These are phyloP conservation scores for Drosophila triauraria DNA, from an alignment of 1,140 invertebrate species.

Conservation along the genomic window DNA sequence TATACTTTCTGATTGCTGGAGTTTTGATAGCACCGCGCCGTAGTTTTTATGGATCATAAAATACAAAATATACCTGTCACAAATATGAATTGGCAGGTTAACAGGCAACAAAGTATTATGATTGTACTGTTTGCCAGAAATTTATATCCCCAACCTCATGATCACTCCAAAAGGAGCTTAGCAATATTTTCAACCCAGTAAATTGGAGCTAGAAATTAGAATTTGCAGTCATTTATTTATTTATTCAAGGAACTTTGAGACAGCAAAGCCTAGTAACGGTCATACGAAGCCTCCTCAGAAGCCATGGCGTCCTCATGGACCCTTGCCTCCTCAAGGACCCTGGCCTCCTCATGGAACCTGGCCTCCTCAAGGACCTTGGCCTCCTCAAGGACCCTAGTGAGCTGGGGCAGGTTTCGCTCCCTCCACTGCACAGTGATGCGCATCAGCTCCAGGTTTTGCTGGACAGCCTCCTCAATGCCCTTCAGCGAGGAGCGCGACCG, in stretches of 20 bases:
- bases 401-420: constrained; percentile 51
- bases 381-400: not conserved
- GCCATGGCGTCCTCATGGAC: too few species aligned
- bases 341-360: too few species aligned
- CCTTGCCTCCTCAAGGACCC: too few species aligned
- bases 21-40: not conserved
- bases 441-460: constrained; percentile 85
- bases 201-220: too few species aligned
- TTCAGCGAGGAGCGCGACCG: constrained; percentile 78
- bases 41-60: not conserved
- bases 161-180: not conserved
- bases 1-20: not conserved
- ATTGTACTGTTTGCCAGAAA: not conserved
- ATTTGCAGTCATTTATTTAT: not conserved
- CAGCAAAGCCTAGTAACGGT: constrained; percentile 64
- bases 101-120: not conserved
- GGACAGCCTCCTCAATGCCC: constrained; percentile 84
- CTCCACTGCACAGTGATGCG: constrained; percentile 86
- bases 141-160: not conserved
- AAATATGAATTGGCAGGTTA: too few species aligned
- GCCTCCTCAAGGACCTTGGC: too few species aligned
- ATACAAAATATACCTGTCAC: not conserved
- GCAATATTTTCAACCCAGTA: too few species aligned
- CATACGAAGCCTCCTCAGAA: too few species aligned
- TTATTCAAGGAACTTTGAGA: constrained; percentile 27